These are phyloP conservation scores for Drosophila quinaria DNA, from an alignment of 2,888 invertebrate species.

Conservation along the genomic window DNA sequence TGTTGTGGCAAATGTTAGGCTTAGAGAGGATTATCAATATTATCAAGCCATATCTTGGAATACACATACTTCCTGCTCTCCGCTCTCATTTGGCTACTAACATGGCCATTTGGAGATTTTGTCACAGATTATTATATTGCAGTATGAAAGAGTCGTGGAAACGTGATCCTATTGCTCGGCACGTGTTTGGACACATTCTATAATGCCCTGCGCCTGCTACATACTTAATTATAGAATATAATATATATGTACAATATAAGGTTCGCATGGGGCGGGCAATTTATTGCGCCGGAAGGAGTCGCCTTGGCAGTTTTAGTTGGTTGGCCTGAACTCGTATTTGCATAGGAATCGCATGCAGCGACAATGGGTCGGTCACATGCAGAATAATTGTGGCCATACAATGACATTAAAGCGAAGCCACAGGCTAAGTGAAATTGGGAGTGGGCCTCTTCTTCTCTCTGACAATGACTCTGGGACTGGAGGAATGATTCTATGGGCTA, in stretches of 20 bases:
- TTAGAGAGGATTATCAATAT: neutral
- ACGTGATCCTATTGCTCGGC: constrained; percentile 41
- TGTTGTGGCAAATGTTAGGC: neutral
- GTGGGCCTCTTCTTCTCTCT: neutral
- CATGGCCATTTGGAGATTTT: constrained; percentile 15
- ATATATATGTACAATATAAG: constrained; percentile 54
- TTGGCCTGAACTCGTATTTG: constrained; percentile 52
- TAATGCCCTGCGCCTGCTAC: constrained; percentile 48
- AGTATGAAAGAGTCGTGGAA: constrained; percentile 21
- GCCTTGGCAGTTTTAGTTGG: constrained; percentile 36
- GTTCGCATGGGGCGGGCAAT: constrained; percentile 48
- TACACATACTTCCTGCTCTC: neutral
- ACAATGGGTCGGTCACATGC: constrained; percentile 52
- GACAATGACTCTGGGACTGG: neutral
- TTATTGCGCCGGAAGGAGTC: constrained; percentile 74
- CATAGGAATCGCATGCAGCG: constrained; percentile 73
- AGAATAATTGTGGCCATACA: constrained; percentile 77
- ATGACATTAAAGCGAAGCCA: constrained; percentile 75
- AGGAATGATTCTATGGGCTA: constrained; percentile 4
- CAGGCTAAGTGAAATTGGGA: constrained; percentile 47
- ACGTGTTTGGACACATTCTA: constrained; percentile 49
- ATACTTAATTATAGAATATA: constrained; percentile 72
- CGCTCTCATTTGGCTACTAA: neutral
- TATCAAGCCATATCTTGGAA: neutral
- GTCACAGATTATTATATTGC: constrained; percentile 23